A percentile compares a stretch with the other conserved stretches of the same genome.
Conservation (phyloP, 2,888 invertebrate species). For the Trypoxylon attenuatum region DNA sequence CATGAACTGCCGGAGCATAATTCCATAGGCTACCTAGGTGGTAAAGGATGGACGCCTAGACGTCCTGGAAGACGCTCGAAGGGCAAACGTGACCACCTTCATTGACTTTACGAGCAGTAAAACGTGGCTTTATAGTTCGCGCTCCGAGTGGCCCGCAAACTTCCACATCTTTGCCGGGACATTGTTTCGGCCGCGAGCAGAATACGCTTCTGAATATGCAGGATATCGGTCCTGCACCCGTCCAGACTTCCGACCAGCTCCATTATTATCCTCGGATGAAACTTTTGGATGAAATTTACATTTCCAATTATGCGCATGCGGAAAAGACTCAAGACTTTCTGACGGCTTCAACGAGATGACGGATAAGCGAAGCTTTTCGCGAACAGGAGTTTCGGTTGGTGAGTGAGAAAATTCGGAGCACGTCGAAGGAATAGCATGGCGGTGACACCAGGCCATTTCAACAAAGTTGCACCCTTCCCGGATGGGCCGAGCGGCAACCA, state of each 20-base stretch:
- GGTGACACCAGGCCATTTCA: neutral
- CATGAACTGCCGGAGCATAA: conserved; percentile 39
- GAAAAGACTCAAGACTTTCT: too few relatives aligned
- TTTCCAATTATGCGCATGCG: too few relatives aligned
- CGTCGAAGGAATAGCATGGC: neutral
- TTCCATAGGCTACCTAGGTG: conserved; percentile 50
- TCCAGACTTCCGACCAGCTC: too few relatives aligned
- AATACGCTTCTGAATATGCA: conserved; percentile 37
- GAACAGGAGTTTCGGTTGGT: neutral
- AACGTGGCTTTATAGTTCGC: conserved; percentile 69
- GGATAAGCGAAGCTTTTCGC: too few relatives aligned
- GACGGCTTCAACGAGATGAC: too few relatives aligned
- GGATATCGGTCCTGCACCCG: too few relatives aligned
- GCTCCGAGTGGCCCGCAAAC: conserved; percentile 33
- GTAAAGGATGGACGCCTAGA: conserved; percentile 57
- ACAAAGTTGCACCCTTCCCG: conserved; percentile 13
- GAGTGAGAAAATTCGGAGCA: conserved; percentile 16
- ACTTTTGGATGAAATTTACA: too few relatives aligned
- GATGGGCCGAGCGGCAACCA: conserved; percentile 35
- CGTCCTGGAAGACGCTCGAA: conserved; percentile 59
- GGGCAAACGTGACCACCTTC: conserved; percentile 71
- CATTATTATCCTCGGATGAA: too few relatives aligned
- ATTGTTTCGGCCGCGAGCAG: conserved; percentile 24
- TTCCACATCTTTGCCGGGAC: conserved; percentile 21
- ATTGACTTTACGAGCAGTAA: conserved; percentile 72